phyloP scores from a whole-genome alignment of 2,113 vertebrate genomes.

The Pterophyllum scalare region DNA sequence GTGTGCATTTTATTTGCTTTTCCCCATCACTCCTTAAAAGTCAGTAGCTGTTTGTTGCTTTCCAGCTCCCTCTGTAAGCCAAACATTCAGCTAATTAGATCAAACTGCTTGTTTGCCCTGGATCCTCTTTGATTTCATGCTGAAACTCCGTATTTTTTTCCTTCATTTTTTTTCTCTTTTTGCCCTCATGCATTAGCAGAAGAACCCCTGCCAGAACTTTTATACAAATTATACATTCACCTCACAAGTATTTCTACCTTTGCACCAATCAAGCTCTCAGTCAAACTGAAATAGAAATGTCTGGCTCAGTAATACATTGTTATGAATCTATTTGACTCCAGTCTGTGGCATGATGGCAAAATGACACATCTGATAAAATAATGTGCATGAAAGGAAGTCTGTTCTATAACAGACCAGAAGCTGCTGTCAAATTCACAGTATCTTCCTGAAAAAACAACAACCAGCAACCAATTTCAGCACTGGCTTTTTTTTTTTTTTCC shows the following conservation, averaged over 20 bases:
- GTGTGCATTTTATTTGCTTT: neutral
- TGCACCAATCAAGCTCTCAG: slow-evolving; percentile 6
- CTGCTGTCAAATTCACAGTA: neutral
- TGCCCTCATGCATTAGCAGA: neutral
- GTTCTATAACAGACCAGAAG: neutral
- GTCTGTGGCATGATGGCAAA: neutral
- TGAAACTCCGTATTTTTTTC: neutral
- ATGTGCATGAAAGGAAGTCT: slow-evolving; percentile 32
- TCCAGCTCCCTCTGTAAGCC: neutral
- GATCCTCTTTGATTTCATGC: slow-evolving; percentile 27
- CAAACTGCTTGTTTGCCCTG: neutral
- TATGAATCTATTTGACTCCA: neutral
- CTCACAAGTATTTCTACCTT: slow-evolving; percentile 2
- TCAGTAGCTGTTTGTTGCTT: slow-evolving; percentile 13
- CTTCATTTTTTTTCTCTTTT: neutral
- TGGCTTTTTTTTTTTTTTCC: neutral
- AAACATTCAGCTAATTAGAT: slow-evolving; percentile 33
- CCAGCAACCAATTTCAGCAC: neutral
- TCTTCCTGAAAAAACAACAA: neutral
- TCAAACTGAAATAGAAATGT: neutral
- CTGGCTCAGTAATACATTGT: neutral
- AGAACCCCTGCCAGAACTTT: neutral
- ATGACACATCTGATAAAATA: slow-evolving; percentile 4
- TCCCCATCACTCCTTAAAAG: slow-evolving; percentile 13
- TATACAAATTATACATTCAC: slow-evolving; percentile 19